phyloP scores from a whole-genome alignment of 2,113 vertebrate species.

The Pelvicachromis taeniatus region DNA sequence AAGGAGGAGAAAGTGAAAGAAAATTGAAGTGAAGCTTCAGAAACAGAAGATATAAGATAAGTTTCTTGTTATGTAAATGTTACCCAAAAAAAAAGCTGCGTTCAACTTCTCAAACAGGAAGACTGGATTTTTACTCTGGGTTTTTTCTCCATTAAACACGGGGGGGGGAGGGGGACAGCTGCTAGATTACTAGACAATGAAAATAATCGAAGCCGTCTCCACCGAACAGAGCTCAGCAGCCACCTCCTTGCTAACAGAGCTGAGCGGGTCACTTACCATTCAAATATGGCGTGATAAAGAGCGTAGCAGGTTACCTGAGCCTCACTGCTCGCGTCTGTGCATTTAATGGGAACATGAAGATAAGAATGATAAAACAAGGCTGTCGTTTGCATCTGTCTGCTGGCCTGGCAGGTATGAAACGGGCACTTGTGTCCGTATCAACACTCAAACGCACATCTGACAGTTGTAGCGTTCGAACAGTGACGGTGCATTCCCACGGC shows the following conservation, averaged over 20 bases:
- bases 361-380: constrained; percentile 3
- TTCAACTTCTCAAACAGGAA: background rate
- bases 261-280: background rate
- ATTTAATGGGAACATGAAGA: constrained; percentile 19
- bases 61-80: background rate
- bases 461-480: background rate
- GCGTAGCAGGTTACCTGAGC: background rate
- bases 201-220: background rate
- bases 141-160: background rate
- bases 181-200: background rate
- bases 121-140: background rate
- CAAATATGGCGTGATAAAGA: constrained; percentile 22
- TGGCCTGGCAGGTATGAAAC: background rate
- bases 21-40: background rate
- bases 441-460: background rate
- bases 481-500: background rate
- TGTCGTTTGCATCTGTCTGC: constrained; percentile 22
- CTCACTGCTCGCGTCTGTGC: background rate
- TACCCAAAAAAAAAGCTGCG: background rate
- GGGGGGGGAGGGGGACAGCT: fast-evolving
- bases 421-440: background rate
- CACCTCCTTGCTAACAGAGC: background rate
- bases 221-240: background rate
- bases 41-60: background rate
- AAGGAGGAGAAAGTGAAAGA: background rate